Evolutionary conservation across 2,888 invertebrate genomes (phyloP).

Genomic region (Xanthorhoe spadicearia): DNA sequence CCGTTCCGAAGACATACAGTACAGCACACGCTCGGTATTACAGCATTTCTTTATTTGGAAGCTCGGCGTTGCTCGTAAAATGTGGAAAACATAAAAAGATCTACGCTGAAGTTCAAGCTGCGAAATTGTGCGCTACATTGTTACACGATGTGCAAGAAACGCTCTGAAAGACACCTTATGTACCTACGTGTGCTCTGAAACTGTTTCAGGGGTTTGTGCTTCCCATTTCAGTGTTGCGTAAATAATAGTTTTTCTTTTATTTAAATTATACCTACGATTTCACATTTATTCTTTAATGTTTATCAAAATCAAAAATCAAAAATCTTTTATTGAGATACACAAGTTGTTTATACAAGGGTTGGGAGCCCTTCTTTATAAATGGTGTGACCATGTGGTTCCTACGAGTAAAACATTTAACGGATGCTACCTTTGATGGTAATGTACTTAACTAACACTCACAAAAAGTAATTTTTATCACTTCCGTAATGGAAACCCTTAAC

Average conservation of each 20-base stretch:
- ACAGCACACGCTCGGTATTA: conserved; percentile 14
- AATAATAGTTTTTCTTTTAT: conserved; percentile 1
- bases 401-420: conserved; percentile 6
- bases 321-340: too few relatives aligned
- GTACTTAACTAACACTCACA: conserved; percentile 22
- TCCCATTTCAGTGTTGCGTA: background rate
- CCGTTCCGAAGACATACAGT: background rate
- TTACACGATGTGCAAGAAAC: conserved; percentile 22
- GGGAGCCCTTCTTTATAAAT: too few relatives aligned
- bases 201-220: background rate
- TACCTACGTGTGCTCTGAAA: conserved; percentile 5
- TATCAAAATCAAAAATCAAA: too few relatives aligned
- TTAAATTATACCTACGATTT: background rate
- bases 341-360: too few relatives aligned
- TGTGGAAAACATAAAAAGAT: conserved; percentile 31
- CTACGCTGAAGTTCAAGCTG: conserved; percentile 24
- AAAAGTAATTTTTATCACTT: conserved; percentile 35
- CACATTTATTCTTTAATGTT: background rate
- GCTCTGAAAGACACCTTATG: conserved; percentile 9
- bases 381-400: background rate
- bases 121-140: conserved; percentile 27
- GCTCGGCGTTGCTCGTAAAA: conserved; percentile 27
- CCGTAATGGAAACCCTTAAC: conserved; percentile 32
- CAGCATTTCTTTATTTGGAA: conserved; percentile 28
- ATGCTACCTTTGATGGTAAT: conserved; percentile 17